A percentile compares a stretch with the other conserved stretches of the same genome.
Conservation (phyloP, 2,888 invertebrate genomes). For the Clanis bilineata region DNA sequence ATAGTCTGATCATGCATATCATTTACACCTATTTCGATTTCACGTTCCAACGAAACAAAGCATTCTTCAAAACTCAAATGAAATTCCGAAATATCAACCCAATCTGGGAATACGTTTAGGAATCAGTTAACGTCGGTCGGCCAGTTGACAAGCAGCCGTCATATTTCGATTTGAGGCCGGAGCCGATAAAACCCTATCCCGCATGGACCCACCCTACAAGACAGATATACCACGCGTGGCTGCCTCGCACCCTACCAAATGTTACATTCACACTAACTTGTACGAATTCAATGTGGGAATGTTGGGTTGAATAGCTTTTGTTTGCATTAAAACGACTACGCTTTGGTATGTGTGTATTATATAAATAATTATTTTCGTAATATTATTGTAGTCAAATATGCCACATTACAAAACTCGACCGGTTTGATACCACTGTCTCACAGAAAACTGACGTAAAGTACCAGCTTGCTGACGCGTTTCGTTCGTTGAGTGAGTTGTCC, state of each 20-base stretch:
- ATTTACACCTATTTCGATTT: no score
- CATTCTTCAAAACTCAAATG: not conserved
- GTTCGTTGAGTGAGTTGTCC: no score
- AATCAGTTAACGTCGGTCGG: slow-evolving; percentile 4
- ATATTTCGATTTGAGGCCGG: not conserved
- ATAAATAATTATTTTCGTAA: no score
- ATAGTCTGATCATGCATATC: no score
- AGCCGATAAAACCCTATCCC: slow-evolving; percentile 6
- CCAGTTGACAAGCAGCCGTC: slow-evolving; percentile 4
- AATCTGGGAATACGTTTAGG: not conserved
- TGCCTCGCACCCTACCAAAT: not conserved
- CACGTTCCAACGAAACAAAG: no score
- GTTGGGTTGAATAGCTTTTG: not conserved
- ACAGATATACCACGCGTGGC: not conserved
- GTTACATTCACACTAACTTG: slow-evolving; percentile 1
- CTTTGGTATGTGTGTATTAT: not conserved
- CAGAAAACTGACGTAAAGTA: no score
- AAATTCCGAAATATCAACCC: not conserved
- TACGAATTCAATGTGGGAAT: not conserved
- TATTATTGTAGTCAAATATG: no score
- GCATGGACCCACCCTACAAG: not conserved
- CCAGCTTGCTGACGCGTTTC: no score
- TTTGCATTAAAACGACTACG: not conserved
- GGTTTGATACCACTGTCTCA: no score
- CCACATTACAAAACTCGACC: no score